Conservation (phyloP, 2,888 invertebrate species). For the Lasioglossum pauxillum region DNA sequence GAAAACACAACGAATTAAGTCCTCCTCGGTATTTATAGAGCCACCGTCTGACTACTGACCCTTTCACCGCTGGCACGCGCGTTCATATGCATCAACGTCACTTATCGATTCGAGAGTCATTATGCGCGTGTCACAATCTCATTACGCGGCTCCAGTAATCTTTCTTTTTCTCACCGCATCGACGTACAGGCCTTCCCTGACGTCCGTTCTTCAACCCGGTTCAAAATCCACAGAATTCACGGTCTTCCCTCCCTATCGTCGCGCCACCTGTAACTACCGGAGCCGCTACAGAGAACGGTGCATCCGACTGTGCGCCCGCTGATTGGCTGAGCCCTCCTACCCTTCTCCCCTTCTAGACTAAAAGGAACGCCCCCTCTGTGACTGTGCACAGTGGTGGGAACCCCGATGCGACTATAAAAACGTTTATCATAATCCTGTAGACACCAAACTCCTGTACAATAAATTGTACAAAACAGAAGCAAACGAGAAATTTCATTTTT, state of each 20-base stretch:
- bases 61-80: conserved; percentile 61
- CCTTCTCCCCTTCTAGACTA: background rate
- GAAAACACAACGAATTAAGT: conserved; percentile 60
- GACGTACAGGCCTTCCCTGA: background rate
- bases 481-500: too few species aligned
- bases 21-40: conserved; percentile 63
- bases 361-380: background rate
- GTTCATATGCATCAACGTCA: conserved; percentile 62
- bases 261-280: background rate
- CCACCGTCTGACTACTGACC: conserved; percentile 64
- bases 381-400: background rate
- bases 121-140: conserved; percentile 61
- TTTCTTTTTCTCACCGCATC: background rate
- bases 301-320: background rate
- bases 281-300: background rate
- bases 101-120: conserved; percentile 64
- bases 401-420: background rate
- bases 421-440: background rate
- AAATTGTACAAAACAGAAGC: background rate
- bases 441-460: background rate
- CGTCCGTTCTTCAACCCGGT: background rate
- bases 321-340: background rate
- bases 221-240: background rate
- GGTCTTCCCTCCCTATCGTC: background rate
- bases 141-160: conserved; percentile 56